phyloP scores from a whole-genome alignment of 1,140 invertebrate species.

The Oedothorax gibbosus region DNA sequence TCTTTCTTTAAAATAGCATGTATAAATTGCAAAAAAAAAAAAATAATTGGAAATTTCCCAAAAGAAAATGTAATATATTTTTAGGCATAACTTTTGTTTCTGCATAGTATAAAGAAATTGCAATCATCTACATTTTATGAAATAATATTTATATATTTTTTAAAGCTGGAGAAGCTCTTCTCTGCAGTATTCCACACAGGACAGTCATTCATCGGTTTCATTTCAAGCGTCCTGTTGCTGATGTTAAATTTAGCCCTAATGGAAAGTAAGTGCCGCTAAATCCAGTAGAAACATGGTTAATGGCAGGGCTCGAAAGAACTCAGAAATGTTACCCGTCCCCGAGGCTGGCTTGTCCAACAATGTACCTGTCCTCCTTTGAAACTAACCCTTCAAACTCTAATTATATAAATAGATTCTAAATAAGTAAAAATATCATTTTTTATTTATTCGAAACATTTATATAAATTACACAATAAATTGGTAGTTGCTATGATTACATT shows the following conservation, averaged over 20 bases:
- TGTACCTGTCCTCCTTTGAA: too few relatives aligned
- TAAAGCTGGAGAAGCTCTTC: constrained; percentile 84
- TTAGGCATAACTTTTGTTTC: not conserved
- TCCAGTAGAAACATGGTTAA: too few relatives aligned
- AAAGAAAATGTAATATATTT: not conserved
- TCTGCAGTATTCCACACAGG: constrained; percentile 89
- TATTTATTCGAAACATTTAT: too few relatives aligned
- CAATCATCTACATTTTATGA: not conserved
- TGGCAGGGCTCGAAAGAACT: not conserved
- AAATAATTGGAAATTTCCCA: not conserved
- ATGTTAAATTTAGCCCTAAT: constrained; percentile 92
- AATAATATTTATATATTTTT: constrained; percentile 36
- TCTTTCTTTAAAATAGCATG: not conserved
- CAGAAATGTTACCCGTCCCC: not conserved
- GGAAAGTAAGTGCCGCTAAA: constrained; percentile 74
- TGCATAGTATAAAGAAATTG: not conserved
- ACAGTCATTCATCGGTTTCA: constrained; percentile 85
- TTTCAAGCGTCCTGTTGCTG: constrained; percentile 81
- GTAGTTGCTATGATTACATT: too few relatives aligned
- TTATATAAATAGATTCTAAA: too few relatives aligned
- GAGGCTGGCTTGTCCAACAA: too few relatives aligned
- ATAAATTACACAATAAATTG: too few relatives aligned
- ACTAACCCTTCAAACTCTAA: too few relatives aligned
- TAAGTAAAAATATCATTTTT: too few relatives aligned
- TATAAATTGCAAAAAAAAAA: not conserved